A percentile compares a stretch with the other conserved stretches of the same genome.
phyloP scores from a whole-genome alignment of 2,888 invertebrate genomes.

The Copidosoma aretas region DNA sequence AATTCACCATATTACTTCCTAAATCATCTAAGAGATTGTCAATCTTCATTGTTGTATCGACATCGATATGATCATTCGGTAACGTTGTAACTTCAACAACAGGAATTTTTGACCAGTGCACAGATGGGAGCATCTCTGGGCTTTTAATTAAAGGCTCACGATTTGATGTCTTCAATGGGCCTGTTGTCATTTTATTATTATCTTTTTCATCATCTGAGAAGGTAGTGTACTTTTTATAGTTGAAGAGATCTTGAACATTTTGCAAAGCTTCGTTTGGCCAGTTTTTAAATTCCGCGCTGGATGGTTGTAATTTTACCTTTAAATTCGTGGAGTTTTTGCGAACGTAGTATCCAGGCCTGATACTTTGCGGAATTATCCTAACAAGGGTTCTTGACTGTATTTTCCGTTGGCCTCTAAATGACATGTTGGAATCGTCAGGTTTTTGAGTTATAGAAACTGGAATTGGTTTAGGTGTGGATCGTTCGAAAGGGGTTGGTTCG shows the following conservation, averaged over 20 bases:
- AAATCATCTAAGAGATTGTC: conserved; percentile 32
- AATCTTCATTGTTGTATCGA: conserved; percentile 29
- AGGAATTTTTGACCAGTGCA: conserved; percentile 55
- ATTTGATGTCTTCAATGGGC: conserved; percentile 5
- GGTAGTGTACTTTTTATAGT: conserved; percentile 57
- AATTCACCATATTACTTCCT: conserved; percentile 27
- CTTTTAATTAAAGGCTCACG: conserved; percentile 37
- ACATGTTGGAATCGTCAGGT: background rate
- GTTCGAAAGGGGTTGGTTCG: background rate
- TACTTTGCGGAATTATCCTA: conserved; percentile 33
- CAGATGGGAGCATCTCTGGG: conserved; percentile 37
- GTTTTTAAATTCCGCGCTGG: conserved; percentile 46
- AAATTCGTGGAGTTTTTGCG: conserved; percentile 28
- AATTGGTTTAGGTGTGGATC: conserved; percentile 20
- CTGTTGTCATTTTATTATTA: background rate
- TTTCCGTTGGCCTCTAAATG: conserved; percentile 18
- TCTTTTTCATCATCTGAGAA: conserved; percentile 26
- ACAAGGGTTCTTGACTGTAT: conserved; percentile 35
- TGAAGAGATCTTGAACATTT: conserved; percentile 51
- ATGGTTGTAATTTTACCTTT: conserved; percentile 11
- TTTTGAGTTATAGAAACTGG: conserved; percentile 18
- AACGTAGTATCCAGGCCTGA: conserved; percentile 17
- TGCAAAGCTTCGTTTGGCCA: conserved; percentile 55
- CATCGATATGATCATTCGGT: conserved; percentile 20
- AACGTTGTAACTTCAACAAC: conserved; percentile 33